Evolutionary conservation across 2,113 vertebrate genomes (phyloP), one percentile per base, ranked within the genome.

Genomic region (Apaloderma vittatum): DNA sequence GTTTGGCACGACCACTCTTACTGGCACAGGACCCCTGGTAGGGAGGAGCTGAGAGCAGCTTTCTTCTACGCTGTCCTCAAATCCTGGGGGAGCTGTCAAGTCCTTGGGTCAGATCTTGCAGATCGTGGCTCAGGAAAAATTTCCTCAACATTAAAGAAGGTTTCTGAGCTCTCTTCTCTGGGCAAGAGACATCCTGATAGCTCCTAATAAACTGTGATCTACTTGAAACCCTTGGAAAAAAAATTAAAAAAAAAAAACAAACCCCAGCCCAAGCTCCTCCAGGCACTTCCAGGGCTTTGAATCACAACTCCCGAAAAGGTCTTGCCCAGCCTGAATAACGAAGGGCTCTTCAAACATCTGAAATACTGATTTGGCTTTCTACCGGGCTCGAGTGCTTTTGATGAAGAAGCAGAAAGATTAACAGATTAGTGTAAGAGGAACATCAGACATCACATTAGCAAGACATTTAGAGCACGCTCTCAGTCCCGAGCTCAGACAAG

Each of bases 311-410:
- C 90, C 57, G 15, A 6, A 88, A 94, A 91, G 86, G 76, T 80
- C 88, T 87, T 36, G 72, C 84, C 77, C 76, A 87, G 93, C 22
- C 80, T 88, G 85, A 88, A 87, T 89, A 90, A 84, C 0, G 7
- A 79, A 95, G 74, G 67, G 66, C 92, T 90, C 96, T 93, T 86
- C 91, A 91, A 29, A 73, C 74, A 62, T 29, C 90, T 90, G 86
- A 86, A 86, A 59, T 43, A 15, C 6, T 30, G 27, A 55, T 19
- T 88, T 66, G 22, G 49, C 74, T 86, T 94, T 86, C 85, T 84
- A 12, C 17, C 3, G 77, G 61, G 70, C 77, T 91, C 11, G 32
- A 93, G 78, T 40, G 90, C 87, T 91, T 95, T 86, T 95, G 92
- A 80, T 88, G 96, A 86, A 59, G 66, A 20, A 92, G 88, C 79